Evolutionary conservation across 2,797 vertebrate species (phyloP).

Genomic region (Sebastes cheni): DNA sequence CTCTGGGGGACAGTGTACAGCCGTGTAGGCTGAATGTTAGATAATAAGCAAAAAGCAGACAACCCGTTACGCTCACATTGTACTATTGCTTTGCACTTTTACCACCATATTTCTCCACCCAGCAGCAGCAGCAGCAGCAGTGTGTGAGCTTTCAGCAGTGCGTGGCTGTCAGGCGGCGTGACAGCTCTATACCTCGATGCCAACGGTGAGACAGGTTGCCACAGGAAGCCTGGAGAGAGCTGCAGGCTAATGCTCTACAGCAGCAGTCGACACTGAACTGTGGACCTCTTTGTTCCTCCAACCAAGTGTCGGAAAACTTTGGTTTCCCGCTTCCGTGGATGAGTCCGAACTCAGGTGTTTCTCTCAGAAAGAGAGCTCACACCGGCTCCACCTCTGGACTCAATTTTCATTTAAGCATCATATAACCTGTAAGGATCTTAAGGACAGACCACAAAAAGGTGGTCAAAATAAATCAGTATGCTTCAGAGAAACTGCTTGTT

Average conservation of each 20-base stretch:
- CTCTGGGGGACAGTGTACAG: conserved; percentile 28
- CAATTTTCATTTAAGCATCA: not conserved
- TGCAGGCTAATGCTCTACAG: conserved; percentile 59
- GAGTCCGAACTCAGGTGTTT: conserved; percentile 4
- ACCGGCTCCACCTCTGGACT: not conserved
- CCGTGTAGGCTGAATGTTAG: conserved; percentile 23
- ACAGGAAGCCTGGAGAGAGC: conserved; percentile 57
- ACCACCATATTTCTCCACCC: not conserved
- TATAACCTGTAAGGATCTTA: not conserved
- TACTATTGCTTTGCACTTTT: conserved; percentile 23
- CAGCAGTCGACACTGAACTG: conserved; percentile 30
- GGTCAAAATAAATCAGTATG: not conserved
- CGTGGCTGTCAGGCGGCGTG: conserved; percentile 51
- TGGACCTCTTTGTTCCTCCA: conserved; percentile 36
- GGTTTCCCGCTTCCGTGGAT: conserved; percentile 6
- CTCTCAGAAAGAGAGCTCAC: not conserved
- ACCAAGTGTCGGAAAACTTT: conserved; percentile 22
- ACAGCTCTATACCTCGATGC: conserved; percentile 59
- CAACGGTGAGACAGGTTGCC: conserved; percentile 56
- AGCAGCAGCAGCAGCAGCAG: conserved; percentile 2
- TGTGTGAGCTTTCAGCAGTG: not conserved
- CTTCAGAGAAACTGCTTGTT: not conserved
- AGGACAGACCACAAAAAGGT: not conserved
- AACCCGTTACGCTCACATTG: not conserved
- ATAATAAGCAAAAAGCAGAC: conserved; percentile 19